Percentiles rank a stretch among this genome's conserved stretches.
These are phyloP conservation scores for Myripristis jacobus DNA, from an alignment of 2,797 vertebrate genomes.

Conservation along the genomic window DNA sequence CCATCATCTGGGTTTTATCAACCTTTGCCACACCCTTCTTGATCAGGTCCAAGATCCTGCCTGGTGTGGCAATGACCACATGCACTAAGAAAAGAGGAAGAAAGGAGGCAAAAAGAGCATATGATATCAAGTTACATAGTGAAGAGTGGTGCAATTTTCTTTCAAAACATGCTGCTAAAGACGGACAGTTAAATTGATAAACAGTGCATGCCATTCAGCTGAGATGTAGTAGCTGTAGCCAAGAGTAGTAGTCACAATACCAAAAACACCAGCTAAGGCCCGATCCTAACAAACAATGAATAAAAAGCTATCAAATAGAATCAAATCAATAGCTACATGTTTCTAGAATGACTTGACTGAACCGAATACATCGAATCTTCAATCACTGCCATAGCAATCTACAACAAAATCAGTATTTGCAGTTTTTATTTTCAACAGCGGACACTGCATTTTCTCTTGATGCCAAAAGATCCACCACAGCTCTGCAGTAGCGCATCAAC, in stretches of 20 bases:
- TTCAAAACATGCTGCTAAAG: neutral
- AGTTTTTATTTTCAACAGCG: too few relatives aligned
- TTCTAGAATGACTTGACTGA: neutral
- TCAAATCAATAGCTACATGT: neutral
- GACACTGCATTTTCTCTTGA: too few relatives aligned
- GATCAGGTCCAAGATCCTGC: constrained; percentile 83
- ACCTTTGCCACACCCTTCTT: constrained; percentile 84
- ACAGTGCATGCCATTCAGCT: neutral
- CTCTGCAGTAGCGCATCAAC: too few relatives aligned
- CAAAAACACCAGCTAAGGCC: neutral
- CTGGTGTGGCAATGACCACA: constrained; percentile 84
- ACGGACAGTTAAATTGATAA: neutral
- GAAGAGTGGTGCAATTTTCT: neutral
- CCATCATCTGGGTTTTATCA: constrained; percentile 77
- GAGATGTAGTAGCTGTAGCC: neutral
- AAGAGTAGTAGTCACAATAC: neutral
- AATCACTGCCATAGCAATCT: too few relatives aligned
- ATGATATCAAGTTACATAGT: neutral
- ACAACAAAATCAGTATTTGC: too few relatives aligned
- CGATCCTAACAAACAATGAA: neutral
- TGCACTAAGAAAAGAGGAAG: constrained; percentile 69
- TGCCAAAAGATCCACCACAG: too few relatives aligned
- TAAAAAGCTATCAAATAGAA: neutral
- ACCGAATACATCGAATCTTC: too few relatives aligned
- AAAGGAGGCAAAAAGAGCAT: constrained; percentile 1